Base-by-base conservation (phyloP, 2,888 invertebrate species). In the Stenolophus ochropezus region DNA sequence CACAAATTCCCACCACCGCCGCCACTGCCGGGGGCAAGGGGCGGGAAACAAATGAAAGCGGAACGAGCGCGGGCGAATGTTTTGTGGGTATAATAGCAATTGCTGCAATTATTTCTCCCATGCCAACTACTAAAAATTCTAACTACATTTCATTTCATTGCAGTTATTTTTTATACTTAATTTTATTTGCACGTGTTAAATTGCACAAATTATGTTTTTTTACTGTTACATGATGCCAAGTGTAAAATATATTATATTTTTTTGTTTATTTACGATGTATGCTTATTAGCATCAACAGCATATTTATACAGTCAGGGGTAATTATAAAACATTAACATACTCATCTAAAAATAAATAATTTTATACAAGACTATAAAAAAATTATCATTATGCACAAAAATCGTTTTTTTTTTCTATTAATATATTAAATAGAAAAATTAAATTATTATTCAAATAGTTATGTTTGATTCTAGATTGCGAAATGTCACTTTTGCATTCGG, bases 1-100 rank as follows among this genome's bases (percentile, higher is more conserved):
- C 80, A 80, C 73, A 71, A 79, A 79, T 79, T 79, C 56, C 51
- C 58, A 33, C 56, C 27, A 11, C 51, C 3, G 0, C 11, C 56
- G 1, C 8, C 5, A 14, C 8, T 6, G 18, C 20, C 18, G 18
- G 11, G 56, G 21, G 18, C 8, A 1, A 20, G 18, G 18, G 74
- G 14, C n/a, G 14, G 51, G 5, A 51, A 56, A 51, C 75, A 56
- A 53, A 53, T 56, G 27, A 56, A 49, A 56, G 11, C 25, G 75
- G 53, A 27, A 53, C 75, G 33, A 56, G 18, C 27, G 75, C 75
- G 25, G 25, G 27, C 27, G 21, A 75, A 53, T 75, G 75, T 53
- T 51, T 49, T 53, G 74, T 25, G 74, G 51, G 42, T 53, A 74
- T 53, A 23, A 53, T 49, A 74, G 25, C 49, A 75, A 56, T 33